These are phyloP conservation scores for Rhynchomys soricoides DNA, from an alignment of 2,113 vertebrate species.

Conservation along the genomic window DNA sequence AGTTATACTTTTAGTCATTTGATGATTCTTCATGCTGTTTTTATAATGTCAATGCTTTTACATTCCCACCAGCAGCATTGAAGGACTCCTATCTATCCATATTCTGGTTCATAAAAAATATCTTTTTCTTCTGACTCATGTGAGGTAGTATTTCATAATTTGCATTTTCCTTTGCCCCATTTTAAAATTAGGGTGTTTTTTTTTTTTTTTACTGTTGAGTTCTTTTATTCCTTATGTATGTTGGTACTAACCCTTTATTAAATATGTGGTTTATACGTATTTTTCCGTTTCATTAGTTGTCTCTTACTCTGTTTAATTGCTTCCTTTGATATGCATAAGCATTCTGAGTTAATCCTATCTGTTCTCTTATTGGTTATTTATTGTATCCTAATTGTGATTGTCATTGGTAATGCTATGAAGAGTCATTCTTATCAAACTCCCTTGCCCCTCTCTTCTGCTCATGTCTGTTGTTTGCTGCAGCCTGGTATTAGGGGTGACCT, in stretches of 20 bases:
- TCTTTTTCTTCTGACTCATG: background rate
- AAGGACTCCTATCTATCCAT: background rate
- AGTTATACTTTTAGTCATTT: background rate
- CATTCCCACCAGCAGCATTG: background rate
- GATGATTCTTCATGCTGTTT: background rate
- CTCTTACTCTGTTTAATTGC: background rate
- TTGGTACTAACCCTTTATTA: background rate
- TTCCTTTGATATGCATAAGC: background rate
- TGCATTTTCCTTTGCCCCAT: background rate
- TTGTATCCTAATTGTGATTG: background rate
- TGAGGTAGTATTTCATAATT: background rate
- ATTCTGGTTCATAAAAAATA: background rate
- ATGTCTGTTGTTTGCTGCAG: background rate
- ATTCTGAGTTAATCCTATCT: background rate
- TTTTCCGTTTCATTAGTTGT: background rate
- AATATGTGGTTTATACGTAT: background rate
- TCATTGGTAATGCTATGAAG: background rate
- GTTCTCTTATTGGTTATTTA: background rate
- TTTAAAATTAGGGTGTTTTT: no score
- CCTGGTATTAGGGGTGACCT: background rate
- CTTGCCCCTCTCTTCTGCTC: background rate
- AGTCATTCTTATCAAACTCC: constrained; percentile 35
- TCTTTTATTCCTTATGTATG: background rate
- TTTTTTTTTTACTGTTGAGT: background rate
- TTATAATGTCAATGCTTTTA: background rate